A percentile compares a stretch with the other conserved stretches of the same genome.
These are phyloP conservation scores for Halocynthia roretzi DNA, from an alignment of 23 tunicate species.

Conservation along the genomic window DNA sequence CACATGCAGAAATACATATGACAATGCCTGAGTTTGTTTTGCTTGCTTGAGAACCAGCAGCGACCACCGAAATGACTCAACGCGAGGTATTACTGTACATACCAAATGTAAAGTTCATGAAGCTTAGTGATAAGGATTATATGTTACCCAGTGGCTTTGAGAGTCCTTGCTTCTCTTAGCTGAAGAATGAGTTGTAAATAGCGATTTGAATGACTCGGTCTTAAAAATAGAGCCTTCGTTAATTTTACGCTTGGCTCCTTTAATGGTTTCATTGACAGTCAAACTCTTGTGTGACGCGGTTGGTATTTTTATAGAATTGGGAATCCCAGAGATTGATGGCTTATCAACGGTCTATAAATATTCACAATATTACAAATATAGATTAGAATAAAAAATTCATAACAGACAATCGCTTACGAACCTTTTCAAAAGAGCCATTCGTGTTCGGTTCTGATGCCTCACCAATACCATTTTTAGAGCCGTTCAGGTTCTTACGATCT, in stretches of 20 bases:
- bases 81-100: too few relatives aligned
- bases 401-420: not conserved
- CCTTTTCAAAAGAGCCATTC: not conserved
- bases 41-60: too few relatives aligned
- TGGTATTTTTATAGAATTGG: not conserved
- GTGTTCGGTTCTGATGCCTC: not conserved
- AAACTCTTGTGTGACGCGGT: constrained; percentile 26
- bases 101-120: too few relatives aligned
- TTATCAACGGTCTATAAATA: constrained; percentile 1
- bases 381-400: too few relatives aligned
- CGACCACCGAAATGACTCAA: too few relatives aligned
- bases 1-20: too few relatives aligned
- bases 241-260: constrained; percentile 74
- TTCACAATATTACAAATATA: too few relatives aligned
- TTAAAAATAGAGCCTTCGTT: constrained; percentile 76
- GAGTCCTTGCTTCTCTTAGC: constrained; percentile 78
- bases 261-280: constrained; percentile 31
- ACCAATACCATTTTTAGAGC: not conserved
- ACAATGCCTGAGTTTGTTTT: too few relatives aligned
- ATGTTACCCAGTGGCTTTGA: constrained; percentile 82
- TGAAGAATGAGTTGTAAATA: constrained; percentile 75
- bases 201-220: constrained; percentile 74
- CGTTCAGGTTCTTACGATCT: constrained; percentile 14
- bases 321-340: constrained; percentile 32
- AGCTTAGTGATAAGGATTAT: constrained; percentile 83